Evolutionary conservation across 2,888 invertebrate species (phyloP), one percentile per base, ranked within the genome.

Genomic region (Philereme transversata): DNA sequence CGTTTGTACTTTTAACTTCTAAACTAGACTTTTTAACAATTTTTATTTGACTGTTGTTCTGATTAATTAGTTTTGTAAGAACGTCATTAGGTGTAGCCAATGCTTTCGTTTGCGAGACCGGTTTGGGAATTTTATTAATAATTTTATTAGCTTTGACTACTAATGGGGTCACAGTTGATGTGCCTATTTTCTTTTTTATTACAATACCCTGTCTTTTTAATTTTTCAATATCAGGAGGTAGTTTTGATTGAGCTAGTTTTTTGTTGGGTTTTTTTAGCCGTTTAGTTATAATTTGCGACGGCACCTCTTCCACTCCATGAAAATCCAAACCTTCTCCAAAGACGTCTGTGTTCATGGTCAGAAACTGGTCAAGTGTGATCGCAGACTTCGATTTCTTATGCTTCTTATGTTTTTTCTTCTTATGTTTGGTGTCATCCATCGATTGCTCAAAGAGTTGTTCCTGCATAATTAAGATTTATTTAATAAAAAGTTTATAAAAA

Each of bases 291-390:
- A 83, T 78, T 67, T 80, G 83, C 6, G 89, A 86, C 0, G 91
- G 91, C n/a, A 92, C 83, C 79, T 91, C 92, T 73, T 90, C 90
- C 63, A 90, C 79, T 4, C 92, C 92, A 67, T 92, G 87, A 65
- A 90, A 82, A 72, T 91, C 87, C 57, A 91, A 70, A 33, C 82
- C 90, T 75, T 92, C 90, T 38, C 91, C 91, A 75, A 93, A 93
- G 3, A 93, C 88, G 71, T 92, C 92, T 69, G 85, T 83, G 68
- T 93, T 92, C 92, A 92, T 92, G 70, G 85, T 91, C 33, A 93
- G 70, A 63, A 93, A 93, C 66, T 93, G 90, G 70, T 92, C 89
- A 9, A 93, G 80, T 10, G 92, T 91, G 62, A 93, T 92, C 7
- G 92, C 84, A 3, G 84, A 62, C 65, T 90, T 92, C 0, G 90